Conservation (phyloP, 2,797 vertebrate species). For the Pseudochirops corinnae region DNA sequence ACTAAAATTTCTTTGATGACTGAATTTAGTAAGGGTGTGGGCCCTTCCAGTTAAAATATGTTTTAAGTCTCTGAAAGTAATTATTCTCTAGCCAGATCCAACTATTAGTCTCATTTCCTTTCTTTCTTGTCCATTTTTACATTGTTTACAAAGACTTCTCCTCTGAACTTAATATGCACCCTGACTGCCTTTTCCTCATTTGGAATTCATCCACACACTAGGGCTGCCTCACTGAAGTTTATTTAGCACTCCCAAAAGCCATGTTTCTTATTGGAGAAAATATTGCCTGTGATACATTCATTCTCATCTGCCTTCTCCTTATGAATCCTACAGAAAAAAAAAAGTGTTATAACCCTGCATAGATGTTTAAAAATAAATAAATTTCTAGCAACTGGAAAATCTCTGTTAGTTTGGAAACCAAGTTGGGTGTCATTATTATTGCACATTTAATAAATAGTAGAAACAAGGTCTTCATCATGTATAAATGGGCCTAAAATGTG, state of each 20-base stretch:
- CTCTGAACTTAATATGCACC: constrained; percentile 48
- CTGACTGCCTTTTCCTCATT: constrained; percentile 59
- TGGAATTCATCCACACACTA: constrained; percentile 38
- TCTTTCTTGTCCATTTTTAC: constrained; percentile 60
- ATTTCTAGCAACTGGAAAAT: constrained; percentile 36
- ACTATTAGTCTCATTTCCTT: constrained; percentile 49
- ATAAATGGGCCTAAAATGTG: not conserved
- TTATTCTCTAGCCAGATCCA: constrained; percentile 48
- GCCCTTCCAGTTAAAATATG: constrained; percentile 60
- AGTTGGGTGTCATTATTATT: not conserved
- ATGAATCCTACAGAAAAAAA: constrained; percentile 22
- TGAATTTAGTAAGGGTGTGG: constrained; percentile 54
- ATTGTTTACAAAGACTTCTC: constrained; percentile 24
- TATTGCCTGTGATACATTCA: constrained; percentile 40
- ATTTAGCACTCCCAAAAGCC: constrained; percentile 28
- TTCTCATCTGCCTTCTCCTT: not conserved
- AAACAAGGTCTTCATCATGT: not conserved
- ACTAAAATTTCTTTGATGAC: constrained; percentile 55
- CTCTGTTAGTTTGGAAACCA: constrained; percentile 33
- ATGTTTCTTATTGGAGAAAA: constrained; percentile 43
- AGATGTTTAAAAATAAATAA: constrained; percentile 5
- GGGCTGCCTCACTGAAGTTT: constrained; percentile 9
- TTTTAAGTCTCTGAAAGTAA: constrained; percentile 51
- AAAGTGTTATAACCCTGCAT: not conserved
- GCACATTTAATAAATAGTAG: not conserved